Base-by-base conservation (phyloP, 2,113 vertebrate genomes). In the Arvicanthis niloticus region DNA sequence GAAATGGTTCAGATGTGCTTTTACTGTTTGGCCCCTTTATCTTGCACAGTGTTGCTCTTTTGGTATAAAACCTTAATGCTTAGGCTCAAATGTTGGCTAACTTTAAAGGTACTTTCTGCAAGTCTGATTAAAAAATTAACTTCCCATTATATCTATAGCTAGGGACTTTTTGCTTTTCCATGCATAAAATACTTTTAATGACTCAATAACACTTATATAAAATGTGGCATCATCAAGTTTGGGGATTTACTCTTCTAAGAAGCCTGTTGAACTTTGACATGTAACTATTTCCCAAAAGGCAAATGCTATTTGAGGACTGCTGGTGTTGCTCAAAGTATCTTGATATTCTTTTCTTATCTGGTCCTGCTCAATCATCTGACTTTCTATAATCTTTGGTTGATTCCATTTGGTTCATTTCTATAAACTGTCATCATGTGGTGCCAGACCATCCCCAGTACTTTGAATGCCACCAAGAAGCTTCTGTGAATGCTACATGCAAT, bases 61-160 rank as follows among this genome's bases (percentile, higher is more conserved):
- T 4, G 19, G 68, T 45, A 12, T 76, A 68, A 62, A 89, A 37
- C 12, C 40, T 86, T 70, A 80, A 72, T 72, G 16, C 40, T n/a
- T 89, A 67, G 65, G 65, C 26, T 96, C 76, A 76, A 68, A 24
- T 65, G 37, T 26, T 29, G 4, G 19, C 53, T 95, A 87, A 88
- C 53, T 82, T 82, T 77, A 90, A 87, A 73, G 48, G 21, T 78
- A 34, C 4, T 51, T 62, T 70, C 34, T 77, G n/a, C 37, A 68
- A 82, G 24, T 82, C 90, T 95, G 67, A 90, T 92, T 42, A 87
- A 15, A 94, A 62, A 92, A 92, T 90, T 87, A 96, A 76, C 60
- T 77, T 87, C 75, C 78, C 12, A 7, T 80, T 70, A 24, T 72
- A 65, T 89, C 76, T 81, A n/a, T 92, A 16, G n/a, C 68, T 72